A percentile compares a stretch with the other conserved stretches of the same genome.
These are phyloP conservation scores for Julus scandinavius DNA, from an alignment of 2,888 invertebrate species.

Conservation along the genomic window DNA sequence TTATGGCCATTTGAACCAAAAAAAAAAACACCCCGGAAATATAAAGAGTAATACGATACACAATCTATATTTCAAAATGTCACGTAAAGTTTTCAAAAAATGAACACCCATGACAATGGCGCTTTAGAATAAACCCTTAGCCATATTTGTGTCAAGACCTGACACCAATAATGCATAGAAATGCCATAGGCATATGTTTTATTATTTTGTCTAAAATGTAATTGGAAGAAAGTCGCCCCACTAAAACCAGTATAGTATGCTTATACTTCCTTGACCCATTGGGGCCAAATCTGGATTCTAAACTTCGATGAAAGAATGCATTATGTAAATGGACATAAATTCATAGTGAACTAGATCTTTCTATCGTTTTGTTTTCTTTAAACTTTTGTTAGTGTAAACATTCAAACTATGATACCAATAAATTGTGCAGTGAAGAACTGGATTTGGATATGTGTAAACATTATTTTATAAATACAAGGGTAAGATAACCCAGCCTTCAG, in stretches of 20 bases:
- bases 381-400: not conserved
- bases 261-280: not conserved
- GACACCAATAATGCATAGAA: not conserved
- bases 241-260: not conserved
- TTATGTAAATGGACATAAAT: not conserved
- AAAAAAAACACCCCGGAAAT: too few relatives aligned
- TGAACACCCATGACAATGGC: not conserved
- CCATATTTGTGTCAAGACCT: not conserved
- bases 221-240: not conserved
- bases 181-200: not conserved
- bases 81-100: not conserved
- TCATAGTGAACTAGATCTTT: conserved; percentile 1
- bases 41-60: too few relatives aligned
- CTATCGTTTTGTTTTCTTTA: not conserved
- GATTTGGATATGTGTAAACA: not conserved
- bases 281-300: not conserved
- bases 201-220: not conserved
- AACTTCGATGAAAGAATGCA: not conserved
- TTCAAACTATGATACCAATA: not conserved
- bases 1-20: too few relatives aligned
- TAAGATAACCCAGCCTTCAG: too few relatives aligned
- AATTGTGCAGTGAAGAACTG: not conserved
- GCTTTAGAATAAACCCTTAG: not conserved
- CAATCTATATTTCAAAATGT: too few relatives aligned
- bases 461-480: not conserved